A percentile compares a stretch with the other conserved stretches of the same genome.
These are phyloP conservation scores for Heliconius aoede DNA, from an alignment of 2,888 invertebrate genomes.

Conservation along the genomic window DNA sequence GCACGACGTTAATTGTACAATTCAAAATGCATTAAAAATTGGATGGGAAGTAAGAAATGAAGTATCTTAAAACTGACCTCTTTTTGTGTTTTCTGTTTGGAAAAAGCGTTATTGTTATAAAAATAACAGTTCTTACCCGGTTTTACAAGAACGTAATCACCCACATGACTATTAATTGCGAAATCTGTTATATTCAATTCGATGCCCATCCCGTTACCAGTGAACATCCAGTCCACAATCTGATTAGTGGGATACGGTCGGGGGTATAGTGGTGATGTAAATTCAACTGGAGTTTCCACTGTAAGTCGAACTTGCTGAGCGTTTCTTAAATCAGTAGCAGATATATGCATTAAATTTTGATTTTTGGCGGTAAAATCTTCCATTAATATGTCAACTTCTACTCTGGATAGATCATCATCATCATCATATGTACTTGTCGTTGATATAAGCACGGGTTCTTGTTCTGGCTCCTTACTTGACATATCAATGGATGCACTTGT, in stretches of 20 bases:
- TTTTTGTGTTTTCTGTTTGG: too few species aligned
- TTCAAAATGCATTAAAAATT: too few species aligned
- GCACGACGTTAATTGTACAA: too few species aligned
- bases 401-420: slow-evolving; percentile 54
- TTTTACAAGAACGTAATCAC: slow-evolving; percentile 72
- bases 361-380: slow-evolving; percentile 53
- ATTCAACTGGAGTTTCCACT: slow-evolving; percentile 56
- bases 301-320: slow-evolving; percentile 49
- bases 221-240: slow-evolving; percentile 68
- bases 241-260: slow-evolving; percentile 62
- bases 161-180: slow-evolving; percentile 62
- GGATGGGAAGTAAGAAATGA: too few species aligned
- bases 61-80: too few species aligned
- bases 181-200: slow-evolving; percentile 74
- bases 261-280: slow-evolving; percentile 69
- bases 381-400: slow-evolving; percentile 57
- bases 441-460: neutral
- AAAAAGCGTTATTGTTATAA: too few species aligned
- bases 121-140: slow-evolving; percentile 59
- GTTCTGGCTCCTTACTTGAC: neutral
- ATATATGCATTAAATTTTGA: slow-evolving; percentile 12
- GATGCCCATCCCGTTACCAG: slow-evolving; percentile 71
- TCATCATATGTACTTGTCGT: slow-evolving; percentile 40
- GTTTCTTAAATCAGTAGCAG: slow-evolving; percentile 30
- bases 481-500: neutral